Conservation (phyloP, 2,113 vertebrate genomes). For the Menura novaehollandiae region DNA sequence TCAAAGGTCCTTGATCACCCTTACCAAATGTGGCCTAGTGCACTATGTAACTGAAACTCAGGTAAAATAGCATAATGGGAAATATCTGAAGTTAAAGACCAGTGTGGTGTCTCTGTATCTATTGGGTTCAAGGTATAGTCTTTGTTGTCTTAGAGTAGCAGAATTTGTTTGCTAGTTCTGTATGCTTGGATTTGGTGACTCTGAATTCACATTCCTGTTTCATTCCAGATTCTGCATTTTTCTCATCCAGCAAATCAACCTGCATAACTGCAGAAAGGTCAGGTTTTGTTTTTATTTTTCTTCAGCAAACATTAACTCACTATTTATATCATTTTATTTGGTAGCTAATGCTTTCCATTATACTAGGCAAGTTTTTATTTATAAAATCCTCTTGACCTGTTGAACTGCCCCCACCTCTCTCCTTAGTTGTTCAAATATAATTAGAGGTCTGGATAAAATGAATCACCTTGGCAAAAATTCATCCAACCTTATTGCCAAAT, state of each 20-base stretch:
- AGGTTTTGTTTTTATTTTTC: neutral
- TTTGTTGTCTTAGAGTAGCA: neutral
- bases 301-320: neutral
- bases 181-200: neutral
- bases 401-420: constrained; percentile 8
- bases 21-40: neutral
- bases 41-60: neutral
- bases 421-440: constrained; percentile 25
- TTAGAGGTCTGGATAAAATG: constrained; percentile 17
- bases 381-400: constrained; percentile 19
- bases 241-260: neutral
- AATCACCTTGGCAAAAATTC: constrained; percentile 46
- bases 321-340: neutral
- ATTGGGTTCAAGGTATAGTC: neutral
- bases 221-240: neutral
- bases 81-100: neutral
- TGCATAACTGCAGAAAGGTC: neutral
- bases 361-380: neutral
- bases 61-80: neutral
- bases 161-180: neutral
- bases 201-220: neutral
- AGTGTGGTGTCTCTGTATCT: fast-evolving
- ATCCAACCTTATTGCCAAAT: constrained; percentile 10
- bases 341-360: neutral
- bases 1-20: neutral